A percentile compares a stretch with the other conserved stretches of the same genome.
Conservation (phyloP, 2,113 vertebrate species). For the Odocoileus virginianus region DNA sequence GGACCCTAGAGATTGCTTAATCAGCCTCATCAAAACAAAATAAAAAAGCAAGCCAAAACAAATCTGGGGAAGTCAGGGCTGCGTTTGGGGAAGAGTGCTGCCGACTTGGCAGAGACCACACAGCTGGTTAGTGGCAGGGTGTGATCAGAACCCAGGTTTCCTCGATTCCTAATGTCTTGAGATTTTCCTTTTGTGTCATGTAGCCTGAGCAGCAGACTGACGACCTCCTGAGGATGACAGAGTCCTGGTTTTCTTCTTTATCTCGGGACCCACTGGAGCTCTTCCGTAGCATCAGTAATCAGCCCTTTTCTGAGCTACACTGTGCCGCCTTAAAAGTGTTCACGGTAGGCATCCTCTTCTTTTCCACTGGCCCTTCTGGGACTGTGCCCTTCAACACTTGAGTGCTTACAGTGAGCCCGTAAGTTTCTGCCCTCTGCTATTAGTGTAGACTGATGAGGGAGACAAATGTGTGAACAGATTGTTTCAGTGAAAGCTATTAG, state of each 20-base stretch:
- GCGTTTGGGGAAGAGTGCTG: neutral
- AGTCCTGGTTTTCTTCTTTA: conserved; percentile 91
- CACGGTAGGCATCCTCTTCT: conserved; percentile 83
- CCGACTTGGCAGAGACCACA: neutral
- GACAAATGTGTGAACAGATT: neutral
- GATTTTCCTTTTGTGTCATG: neutral
- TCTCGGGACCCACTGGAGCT: conserved; percentile 89
- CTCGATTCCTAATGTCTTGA: neutral
- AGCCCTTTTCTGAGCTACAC: conserved; percentile 95
- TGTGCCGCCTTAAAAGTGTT: conserved; percentile 90
- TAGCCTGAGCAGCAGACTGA: conserved; percentile 95
- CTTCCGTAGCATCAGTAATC: conserved; percentile 90
- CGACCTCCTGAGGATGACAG: conserved; percentile 91
- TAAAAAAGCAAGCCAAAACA: neutral
- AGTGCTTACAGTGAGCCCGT: neutral
- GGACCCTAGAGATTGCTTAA: neutral
- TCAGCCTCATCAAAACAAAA: neutral
- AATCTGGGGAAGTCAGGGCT: neutral
- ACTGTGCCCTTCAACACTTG: neutral
- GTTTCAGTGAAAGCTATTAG: neutral
- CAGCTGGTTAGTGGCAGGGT: neutral
- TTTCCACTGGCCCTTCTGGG: neutral
- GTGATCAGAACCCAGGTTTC: neutral
- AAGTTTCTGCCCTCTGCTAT: neutral
- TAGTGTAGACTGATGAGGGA: neutral